These are phyloP conservation scores for Scolanthus callimorphus DNA, from an alignment of 92 coral and sea anemone species.

Conservation along the genomic window DNA sequence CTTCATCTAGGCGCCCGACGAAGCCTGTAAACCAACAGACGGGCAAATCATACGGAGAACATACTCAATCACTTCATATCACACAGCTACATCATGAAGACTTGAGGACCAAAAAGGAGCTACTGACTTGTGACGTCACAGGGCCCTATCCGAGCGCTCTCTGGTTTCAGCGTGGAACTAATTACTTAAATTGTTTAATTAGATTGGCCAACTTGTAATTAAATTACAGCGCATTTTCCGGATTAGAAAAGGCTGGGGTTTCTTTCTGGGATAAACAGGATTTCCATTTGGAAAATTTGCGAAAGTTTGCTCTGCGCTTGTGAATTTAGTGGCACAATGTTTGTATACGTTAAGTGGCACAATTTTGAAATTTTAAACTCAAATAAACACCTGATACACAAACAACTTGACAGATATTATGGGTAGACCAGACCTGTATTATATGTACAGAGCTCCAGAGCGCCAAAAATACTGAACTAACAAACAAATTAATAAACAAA, in stretches of 20 bases:
- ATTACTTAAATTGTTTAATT: conserved; percentile 4
- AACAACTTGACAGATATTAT: neutral
- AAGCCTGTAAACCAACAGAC: conserved; percentile 3
- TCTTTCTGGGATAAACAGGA: neutral
- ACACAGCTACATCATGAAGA: neutral
- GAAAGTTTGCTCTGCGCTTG: neutral
- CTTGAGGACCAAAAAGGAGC: neutral
- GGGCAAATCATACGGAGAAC: conserved; percentile 1
- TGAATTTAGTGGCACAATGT: too few relatives aligned
- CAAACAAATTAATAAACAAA: neutral
- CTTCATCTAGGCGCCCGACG: conserved; percentile 2
- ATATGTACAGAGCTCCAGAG: neutral
- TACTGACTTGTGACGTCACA: conserved; percentile 3
- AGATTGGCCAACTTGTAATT: conserved; percentile 5
- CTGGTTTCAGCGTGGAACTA: neutral
- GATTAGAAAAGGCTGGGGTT: neutral
- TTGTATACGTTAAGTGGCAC: neutral
- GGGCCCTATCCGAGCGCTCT: neutral
- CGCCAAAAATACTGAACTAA: neutral
- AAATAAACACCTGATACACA: conserved; percentile 1
- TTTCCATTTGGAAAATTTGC: neutral
- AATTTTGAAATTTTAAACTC: neutral
- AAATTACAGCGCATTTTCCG: conserved; percentile 1
- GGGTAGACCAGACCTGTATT: neutral
- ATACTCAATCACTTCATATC: neutral